phyloP scores from a whole-genome alignment of 2,113 vertebrate genomes.

The Epinephelus cyanopodus region DNA sequence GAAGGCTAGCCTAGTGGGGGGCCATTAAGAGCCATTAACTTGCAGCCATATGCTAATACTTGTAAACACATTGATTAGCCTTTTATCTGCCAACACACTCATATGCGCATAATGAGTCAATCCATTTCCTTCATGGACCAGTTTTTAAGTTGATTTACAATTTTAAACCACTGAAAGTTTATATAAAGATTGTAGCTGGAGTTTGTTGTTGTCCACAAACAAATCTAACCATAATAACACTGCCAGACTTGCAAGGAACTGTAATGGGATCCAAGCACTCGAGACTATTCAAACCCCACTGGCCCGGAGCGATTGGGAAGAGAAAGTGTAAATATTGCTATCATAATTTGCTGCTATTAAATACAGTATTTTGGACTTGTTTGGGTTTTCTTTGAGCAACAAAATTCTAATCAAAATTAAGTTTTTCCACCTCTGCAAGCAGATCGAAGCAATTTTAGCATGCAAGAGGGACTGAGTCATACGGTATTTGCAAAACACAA shows the following conservation, averaged over 20 bases:
- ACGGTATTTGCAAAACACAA: slow-evolving; percentile 13
- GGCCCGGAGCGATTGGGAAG: no score
- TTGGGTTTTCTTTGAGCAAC: neutral
- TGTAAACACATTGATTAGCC: slow-evolving; percentile 57
- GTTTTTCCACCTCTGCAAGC: neutral
- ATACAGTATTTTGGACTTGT: neutral
- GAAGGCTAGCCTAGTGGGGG: slow-evolving; percentile 27
- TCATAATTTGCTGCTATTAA: neutral
- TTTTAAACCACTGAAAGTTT: neutral
- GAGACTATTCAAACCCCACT: no score
- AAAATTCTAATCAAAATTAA: neutral
- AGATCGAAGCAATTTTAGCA: neutral
- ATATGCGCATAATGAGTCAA: neutral
- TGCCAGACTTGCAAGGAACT: neutral
- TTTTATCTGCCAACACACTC: slow-evolving; percentile 39
- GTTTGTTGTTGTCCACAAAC: neutral
- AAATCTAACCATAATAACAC: neutral
- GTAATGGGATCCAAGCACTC: no score
- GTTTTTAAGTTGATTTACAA: neutral
- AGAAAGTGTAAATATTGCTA: no score
- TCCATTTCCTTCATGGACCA: neutral
- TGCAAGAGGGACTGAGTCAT: neutral
- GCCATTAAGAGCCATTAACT: slow-evolving; percentile 44
- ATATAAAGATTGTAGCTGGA: neutral
- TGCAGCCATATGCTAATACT: slow-evolving; percentile 42